Conservation (phyloP, 2,888 invertebrate genomes). For the Agrochola lychnidis region DNA sequence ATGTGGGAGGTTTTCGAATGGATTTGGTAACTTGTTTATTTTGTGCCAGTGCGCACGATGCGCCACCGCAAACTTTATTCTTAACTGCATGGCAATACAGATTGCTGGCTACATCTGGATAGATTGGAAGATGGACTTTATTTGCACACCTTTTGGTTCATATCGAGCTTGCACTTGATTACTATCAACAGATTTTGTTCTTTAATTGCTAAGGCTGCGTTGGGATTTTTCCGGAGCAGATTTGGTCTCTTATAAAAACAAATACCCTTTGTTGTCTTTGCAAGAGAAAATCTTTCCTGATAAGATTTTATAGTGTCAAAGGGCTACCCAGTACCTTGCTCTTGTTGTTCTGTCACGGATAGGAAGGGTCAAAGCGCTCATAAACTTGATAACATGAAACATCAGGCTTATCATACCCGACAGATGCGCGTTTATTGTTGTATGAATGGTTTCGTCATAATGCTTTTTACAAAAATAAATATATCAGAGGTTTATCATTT, state of each 20-base stretch:
- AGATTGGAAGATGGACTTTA: background rate
- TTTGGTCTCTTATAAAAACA: background rate
- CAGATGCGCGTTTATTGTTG: conserved; percentile 15
- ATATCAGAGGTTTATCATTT: background rate
- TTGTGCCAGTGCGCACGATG: conserved; percentile 43
- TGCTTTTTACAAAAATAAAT: background rate
- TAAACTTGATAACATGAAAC: conserved; percentile 48
- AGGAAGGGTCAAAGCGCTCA: conserved; percentile 49
- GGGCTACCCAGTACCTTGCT: conserved; percentile 22
- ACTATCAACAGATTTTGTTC: background rate
- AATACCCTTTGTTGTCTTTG: conserved; percentile 25
- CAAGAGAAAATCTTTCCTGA: conserved; percentile 35
- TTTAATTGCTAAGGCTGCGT: background rate
- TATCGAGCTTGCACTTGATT: background rate
- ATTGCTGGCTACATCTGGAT: conserved; percentile 4
- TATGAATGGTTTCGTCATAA: conserved; percentile 21
- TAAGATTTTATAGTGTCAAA: conserved; percentile 44
- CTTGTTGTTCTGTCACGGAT: conserved; percentile 31
- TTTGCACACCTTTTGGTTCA: background rate
- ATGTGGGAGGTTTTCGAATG: conserved; percentile 61
- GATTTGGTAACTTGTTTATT: conserved; percentile 71
- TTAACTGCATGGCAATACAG: conserved; percentile 20
- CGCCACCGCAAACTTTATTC: conserved; percentile 57
- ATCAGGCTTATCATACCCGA: conserved; percentile 43
- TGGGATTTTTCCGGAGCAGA: background rate